Percentiles rank a stretch among this genome's conserved stretches.
These are phyloP conservation scores for Pelecanoides urinatrix DNA, from an alignment of 2,113 vertebrate species.

Conservation along the genomic window DNA sequence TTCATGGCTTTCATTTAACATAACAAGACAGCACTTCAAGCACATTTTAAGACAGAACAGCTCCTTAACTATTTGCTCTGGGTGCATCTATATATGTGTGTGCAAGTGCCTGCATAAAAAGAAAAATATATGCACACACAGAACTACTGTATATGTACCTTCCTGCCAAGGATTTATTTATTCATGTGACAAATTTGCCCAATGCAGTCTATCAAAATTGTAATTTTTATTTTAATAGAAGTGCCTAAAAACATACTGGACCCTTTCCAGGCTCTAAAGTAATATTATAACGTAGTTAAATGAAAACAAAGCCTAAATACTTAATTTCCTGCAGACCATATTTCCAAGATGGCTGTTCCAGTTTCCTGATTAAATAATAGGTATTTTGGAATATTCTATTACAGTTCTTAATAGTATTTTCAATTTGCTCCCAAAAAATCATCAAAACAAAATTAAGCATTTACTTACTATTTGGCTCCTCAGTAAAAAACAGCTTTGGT, in stretches of 20 bases:
- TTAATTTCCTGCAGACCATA: slow-evolving; percentile 56
- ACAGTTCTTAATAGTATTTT: slow-evolving; percentile 8
- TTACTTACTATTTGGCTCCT: background rate
- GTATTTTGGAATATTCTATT: slow-evolving; percentile 13
- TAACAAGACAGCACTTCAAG: background rate
- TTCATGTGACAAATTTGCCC: background rate
- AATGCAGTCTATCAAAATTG: background rate
- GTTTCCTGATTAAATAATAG: slow-evolving; percentile 26
- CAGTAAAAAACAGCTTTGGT: background rate
- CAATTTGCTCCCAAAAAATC: background rate
- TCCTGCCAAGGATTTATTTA: background rate
- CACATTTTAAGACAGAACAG: background rate
- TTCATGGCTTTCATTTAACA: background rate
- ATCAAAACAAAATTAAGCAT: slow-evolving; percentile 2
- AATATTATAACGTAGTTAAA: slow-evolving; percentile 29
- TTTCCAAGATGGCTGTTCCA: background rate
- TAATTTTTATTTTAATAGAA: background rate
- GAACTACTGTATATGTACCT: background rate
- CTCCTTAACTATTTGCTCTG: background rate
- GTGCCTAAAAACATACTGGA: slow-evolving; percentile 19
- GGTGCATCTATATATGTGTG: background rate
- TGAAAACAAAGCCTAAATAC: slow-evolving; percentile 52
- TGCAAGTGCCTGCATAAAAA: background rate
- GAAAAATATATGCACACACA: background rate
- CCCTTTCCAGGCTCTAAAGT: background rate